Base-by-base conservation (phyloP, 2,888 invertebrate species). In the Oxyscelio sp. region DNA sequence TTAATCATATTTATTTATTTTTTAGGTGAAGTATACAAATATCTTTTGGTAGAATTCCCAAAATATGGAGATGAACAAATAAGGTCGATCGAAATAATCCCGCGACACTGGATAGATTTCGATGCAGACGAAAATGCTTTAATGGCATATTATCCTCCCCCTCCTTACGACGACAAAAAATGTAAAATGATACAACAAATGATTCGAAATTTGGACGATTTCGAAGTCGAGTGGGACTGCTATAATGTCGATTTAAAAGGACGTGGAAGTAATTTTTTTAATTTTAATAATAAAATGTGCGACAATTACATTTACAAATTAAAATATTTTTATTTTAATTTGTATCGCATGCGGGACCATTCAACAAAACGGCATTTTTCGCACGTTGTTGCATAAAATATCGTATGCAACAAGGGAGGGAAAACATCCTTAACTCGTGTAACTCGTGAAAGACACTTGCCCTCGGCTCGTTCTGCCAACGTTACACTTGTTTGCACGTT, bases 121-220 rank as follows among this genome's bases (percentile, higher is more conserved):
- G 43, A 61, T 43, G 43, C n/a, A 43, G 22, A 61, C 21, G 11
- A 43, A 13, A n/a, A 24, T 17, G 13, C n/a, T 15, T 48, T 45
- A 22, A 31, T 65, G 31, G 65, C 31, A 13, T 65, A 65, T 22
- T 65, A 65, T 19, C 65, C 65, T 48, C 65, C 65, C 8, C 65
- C 65, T 24, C 65, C 65, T 31, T 65, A 65, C 43, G 50, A 65
- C 13, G 13, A 19, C 27, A 65, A 65, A 48, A 65, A 48, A 40
- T 40, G 40, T 13, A 45, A 65, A 48, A 9, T 22, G 24, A 65
- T 65, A 50, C 50, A 17, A 6, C 1, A 34, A 48, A 50, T 50
- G 65, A 65, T 65, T 6, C 8, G 50, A n/a, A 50, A 50, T 19
- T 50, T 34, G 34, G 21, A 48, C 5, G 52, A 65, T 65, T 65